Evolutionary conservation across 1,140 invertebrate species (phyloP), one percentile per base, ranked within the genome.

Genomic region (Chionoecetes opilio): DNA sequence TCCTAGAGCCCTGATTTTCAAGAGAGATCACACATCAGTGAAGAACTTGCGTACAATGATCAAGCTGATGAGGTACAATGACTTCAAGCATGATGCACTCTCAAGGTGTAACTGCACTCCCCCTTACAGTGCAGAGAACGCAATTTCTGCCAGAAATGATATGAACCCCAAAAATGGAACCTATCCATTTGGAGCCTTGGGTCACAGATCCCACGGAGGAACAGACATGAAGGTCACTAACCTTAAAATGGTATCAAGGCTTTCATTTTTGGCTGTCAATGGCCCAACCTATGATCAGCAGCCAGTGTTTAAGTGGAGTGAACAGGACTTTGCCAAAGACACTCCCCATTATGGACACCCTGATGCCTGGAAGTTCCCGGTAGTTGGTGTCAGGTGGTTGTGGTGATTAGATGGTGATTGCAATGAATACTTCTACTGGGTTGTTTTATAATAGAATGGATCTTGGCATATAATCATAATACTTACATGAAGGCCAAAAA

Each of bases 241-340:
- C 89, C 93, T 96, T 17, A 96, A 96, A 34, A 93, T 96, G 95
- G 93, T 94, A 31, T 37, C 31, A 8, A 32, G 63, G 3, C 85
- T 98, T 82, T 96, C 97, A 94, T 97, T 98, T 96, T 96, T 98
- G 34, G 97, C 97, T 3, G 97, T 98, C 37, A 97, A 97, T 93
- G 97, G 98, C 21, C 98, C 98, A 9, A 98, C 98, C 3, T 97
- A 97, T 96, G 97, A 98, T 95, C 96, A 97, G 9, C 96, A 97
- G 41, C 97, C 97, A 63, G 97, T 98, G 0, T 99, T 99, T 96
- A 97, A 98, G 96, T 99, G 98, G 99, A 98, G 98, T 26, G 97
- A 97, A 84, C 97, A 97, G 87, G 97, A 97, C 94, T 98, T 98
- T 96, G 96, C 94, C 6, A 97, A 98, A 35, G 97, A 97, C 95